Evolutionary conservation across 2,888 invertebrate genomes (phyloP).

Genomic region (Caenorhabditis sulstoni): DNA sequence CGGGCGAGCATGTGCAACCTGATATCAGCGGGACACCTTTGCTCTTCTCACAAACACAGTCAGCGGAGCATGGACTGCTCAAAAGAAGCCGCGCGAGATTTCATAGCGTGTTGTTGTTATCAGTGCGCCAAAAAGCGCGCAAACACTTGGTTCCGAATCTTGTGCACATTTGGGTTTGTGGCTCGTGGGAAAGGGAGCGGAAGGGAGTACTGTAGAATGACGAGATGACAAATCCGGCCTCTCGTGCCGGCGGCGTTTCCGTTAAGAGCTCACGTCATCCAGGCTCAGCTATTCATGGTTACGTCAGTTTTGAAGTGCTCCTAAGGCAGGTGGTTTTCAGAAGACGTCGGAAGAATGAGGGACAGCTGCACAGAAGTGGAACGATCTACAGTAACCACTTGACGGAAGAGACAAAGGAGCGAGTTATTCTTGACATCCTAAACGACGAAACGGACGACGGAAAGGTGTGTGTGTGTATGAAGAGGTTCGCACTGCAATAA

Average conservation of each 20-base stretch:
- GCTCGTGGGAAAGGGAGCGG: slow-evolving; percentile 16
- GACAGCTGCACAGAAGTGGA: slow-evolving; percentile 45
- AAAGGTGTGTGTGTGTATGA: slow-evolving; percentile 6
- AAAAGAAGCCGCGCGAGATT: slow-evolving; percentile 47
- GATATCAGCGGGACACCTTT: slow-evolving; percentile 17
- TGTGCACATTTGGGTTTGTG: slow-evolving; percentile 10
- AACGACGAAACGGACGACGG: slow-evolving; percentile 27
- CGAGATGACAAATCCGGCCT: slow-evolving; percentile 19
- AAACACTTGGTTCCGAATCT: slow-evolving; percentile 18
- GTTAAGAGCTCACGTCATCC: slow-evolving; percentile 28
- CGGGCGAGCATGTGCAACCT: slow-evolving; percentile 30
- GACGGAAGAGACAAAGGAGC: slow-evolving; percentile 31
- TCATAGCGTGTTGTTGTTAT: slow-evolving; percentile 25
- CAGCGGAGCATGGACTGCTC: slow-evolving; percentile 45
- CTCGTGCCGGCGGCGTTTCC: slow-evolving; percentile 1
- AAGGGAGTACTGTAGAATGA: slow-evolving; percentile 18
- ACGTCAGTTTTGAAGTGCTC: slow-evolving; percentile 29
- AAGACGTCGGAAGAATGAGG: slow-evolving; percentile 22
- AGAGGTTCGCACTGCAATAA: slow-evolving; percentile 11
- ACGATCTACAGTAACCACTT: slow-evolving; percentile 41
- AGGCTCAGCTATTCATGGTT: slow-evolving; percentile 13
- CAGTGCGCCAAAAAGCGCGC: slow-evolving; percentile 47
- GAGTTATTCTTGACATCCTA: slow-evolving; percentile 52
- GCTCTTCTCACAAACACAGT: slow-evolving; percentile 18
- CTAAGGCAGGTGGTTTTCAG: slow-evolving; percentile 49